These are phyloP conservation scores for Amblyteles armatorius DNA, from an alignment of 2,888 invertebrate genomes.

Conservation along the genomic window DNA sequence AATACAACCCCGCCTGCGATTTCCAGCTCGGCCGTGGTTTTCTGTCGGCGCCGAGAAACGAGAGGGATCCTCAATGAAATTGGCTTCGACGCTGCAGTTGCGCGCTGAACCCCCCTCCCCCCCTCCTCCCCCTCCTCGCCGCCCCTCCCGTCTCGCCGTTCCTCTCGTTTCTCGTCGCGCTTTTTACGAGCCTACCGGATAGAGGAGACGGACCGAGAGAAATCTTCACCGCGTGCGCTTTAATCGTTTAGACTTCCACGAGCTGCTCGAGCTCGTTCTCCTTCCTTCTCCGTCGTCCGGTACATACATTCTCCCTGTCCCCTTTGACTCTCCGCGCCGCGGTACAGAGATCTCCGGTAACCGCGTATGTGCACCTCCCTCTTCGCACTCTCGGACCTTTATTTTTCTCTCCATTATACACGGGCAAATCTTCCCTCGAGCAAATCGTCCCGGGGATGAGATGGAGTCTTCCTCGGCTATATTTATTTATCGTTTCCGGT, in stretches of 20 bases:
- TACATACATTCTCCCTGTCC: not conserved
- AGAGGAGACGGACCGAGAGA: slow-evolving; percentile 46
- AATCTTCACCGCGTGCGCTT: slow-evolving; percentile 56
- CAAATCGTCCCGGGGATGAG: slow-evolving; percentile 34
- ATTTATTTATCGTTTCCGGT: slow-evolving; percentile 43
- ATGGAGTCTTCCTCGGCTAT: slow-evolving; percentile 23
- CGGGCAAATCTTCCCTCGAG: slow-evolving; percentile 38
- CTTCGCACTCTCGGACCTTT: slow-evolving; percentile 18
- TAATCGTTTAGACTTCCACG: slow-evolving; percentile 58
- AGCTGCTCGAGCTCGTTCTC: slow-evolving; percentile 12
- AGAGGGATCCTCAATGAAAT: slow-evolving; percentile 70
- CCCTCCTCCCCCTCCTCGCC: not conserved
- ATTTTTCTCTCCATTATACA: slow-evolving; percentile 40
- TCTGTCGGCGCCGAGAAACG: slow-evolving; percentile 50
- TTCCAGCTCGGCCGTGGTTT: slow-evolving; percentile 26
- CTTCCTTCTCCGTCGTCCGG: slow-evolving; percentile 20
- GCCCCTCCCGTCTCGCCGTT: slow-evolving; percentile 39
- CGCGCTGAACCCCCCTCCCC: slow-evolving; percentile 13
- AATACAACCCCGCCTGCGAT: slow-evolving; percentile 33
- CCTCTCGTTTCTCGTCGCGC: slow-evolving; percentile 64
- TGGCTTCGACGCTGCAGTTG: slow-evolving; percentile 66
- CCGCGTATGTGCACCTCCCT: not conserved
- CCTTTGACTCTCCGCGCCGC: not conserved
- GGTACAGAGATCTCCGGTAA: not conserved
- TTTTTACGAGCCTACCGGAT: slow-evolving; percentile 68